phyloP scores from a whole-genome alignment of 2,113 vertebrate species.

The Oophaga pumilio region DNA sequence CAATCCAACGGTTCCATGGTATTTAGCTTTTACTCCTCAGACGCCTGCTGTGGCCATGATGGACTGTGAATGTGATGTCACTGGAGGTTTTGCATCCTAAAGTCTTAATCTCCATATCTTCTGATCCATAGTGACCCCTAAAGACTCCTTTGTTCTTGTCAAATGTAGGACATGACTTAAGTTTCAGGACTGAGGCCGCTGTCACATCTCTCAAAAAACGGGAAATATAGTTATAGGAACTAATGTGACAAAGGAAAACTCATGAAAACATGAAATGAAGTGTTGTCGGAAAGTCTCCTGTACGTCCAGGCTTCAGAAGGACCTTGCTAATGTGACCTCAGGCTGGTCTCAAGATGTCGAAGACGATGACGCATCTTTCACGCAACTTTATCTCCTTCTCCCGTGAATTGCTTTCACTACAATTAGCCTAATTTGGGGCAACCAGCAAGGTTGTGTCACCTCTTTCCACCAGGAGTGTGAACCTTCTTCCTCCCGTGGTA shows the following conservation, averaged over 20 bases:
- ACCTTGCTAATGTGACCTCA: background rate
- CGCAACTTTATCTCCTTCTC: background rate
- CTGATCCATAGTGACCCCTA: background rate
- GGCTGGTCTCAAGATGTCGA: background rate
- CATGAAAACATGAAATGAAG: background rate
- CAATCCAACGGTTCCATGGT: background rate
- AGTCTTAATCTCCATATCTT: background rate
- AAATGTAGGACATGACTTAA: background rate
- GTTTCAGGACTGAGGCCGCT: background rate
- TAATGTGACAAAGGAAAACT: background rate
- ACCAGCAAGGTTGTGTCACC: no score
- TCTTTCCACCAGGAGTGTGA: no score
- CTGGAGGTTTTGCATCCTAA: background rate
- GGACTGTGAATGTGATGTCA: background rate
- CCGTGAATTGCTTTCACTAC: background rate
- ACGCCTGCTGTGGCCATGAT: background rate
- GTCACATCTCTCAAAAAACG: background rate
- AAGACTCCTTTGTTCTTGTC: background rate
- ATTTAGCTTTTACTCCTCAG: background rate
- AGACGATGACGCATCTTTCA: background rate
- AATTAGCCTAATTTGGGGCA: no score
- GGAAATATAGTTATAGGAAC: background rate
- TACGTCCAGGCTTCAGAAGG: background rate
- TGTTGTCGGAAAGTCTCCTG: background rate
- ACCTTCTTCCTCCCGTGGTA: no score